Conservation (phyloP, 2,113 vertebrate species). For the Brachyhypopomus occidentalis region DNA sequence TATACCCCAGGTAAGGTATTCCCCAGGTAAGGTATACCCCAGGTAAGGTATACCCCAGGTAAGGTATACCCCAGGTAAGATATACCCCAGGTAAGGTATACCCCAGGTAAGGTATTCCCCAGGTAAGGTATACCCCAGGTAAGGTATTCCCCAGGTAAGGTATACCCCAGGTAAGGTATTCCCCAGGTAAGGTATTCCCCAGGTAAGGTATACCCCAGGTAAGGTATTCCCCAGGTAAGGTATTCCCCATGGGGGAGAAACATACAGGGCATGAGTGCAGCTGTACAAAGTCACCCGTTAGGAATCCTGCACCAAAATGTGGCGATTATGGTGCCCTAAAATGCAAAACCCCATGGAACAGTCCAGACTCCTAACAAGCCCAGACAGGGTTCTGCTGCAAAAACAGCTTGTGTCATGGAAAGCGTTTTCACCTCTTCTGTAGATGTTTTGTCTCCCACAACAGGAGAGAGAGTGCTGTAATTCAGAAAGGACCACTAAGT, state of each 20-base stretch:
- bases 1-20: background rate
- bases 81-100: too few relatives aligned
- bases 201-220: too few relatives aligned
- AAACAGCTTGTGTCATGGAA: constrained; percentile 16
- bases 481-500: constrained; percentile 45
- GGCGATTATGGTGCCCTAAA: background rate
- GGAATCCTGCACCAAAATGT: background rate
- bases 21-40: background rate
- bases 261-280: background rate
- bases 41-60: too few relatives aligned
- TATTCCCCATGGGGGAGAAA: background rate
- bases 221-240: background rate
- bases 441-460: constrained; percentile 31
- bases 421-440: constrained; percentile 32
- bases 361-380: background rate
- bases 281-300: background rate
- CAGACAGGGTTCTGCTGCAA: constrained; percentile 16
- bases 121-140: too few relatives aligned
- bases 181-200: too few relatives aligned
- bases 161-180: too few relatives aligned
- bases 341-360: constrained; percentile 5
- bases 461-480: constrained; percentile 19
- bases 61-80: too few relatives aligned
- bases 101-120: too few relatives aligned
- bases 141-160: too few relatives aligned